Evolutionary conservation across 2,797 vertebrate genomes (phyloP), one percentile per base, ranked within the genome.

Genomic region (Enteromius thamalakanensis): DNA sequence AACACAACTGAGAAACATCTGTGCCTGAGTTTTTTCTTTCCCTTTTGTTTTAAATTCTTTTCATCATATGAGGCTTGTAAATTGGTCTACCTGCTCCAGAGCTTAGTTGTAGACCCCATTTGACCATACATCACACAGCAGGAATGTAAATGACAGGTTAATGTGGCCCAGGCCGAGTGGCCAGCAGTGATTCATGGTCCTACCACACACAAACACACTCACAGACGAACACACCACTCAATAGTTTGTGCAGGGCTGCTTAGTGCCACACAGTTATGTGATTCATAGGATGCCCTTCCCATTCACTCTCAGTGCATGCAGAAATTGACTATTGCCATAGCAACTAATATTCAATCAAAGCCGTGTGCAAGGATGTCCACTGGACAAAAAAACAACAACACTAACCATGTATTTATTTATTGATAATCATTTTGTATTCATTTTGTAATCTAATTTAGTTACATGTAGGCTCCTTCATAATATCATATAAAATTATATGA

Each of bases 81-180:
- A 76, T 71, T 47, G 53, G 81, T 58, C 37, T 49, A 72, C 80
- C 78, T 80, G 55, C 80, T 80, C 49, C 58, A 34, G 32, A 64
- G 12, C 67, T 34, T 47, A 47, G 34, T 53, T 71, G 55, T 71
- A 76, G 53, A 29, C 34, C n/a, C 70, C 19, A 6, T 49, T 32
- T 80, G 76, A 60, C 77, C 40, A 62, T 67, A 72, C 80, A 85
- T 87, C 76, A 83, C 81, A 62, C 26, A 21, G 60, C 75, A 81
- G 78, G 79, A 86, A 86, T 86, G 84, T 84, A 80, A 86, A 81
- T 70, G 82, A 75, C 70, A 68, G 82, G 51, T 81, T 84, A 81
- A 81, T 84, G 72, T 84, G 85, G 58, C 65, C 71, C 72, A 62
- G 58, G 55, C 64, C 42, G 29, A 72, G 58, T 76, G 58, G 55